phyloP scores from a whole-genome alignment of 2,888 invertebrate genomes.

The Synergus japonicus region DNA sequence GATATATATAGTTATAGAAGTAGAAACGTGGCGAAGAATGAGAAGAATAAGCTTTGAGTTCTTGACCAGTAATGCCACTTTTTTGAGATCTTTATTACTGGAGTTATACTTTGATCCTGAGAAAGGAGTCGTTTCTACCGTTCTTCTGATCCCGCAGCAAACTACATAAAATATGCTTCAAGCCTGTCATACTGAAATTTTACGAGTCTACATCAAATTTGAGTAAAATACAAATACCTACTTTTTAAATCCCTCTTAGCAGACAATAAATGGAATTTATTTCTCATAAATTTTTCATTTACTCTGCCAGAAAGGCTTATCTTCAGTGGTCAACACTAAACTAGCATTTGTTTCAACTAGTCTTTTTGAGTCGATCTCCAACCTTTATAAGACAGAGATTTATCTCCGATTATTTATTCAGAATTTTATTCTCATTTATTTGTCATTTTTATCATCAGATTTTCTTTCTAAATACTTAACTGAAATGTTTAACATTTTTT shows the following conservation, averaged over 20 bases:
- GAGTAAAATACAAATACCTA: neutral
- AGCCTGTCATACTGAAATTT: slow-evolving; percentile 19
- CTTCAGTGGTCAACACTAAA: neutral
- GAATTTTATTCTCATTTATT: neutral
- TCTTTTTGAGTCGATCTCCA: neutral
- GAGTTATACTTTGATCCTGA: slow-evolving; percentile 11
- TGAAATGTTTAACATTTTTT: neutral
- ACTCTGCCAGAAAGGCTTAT: neutral
- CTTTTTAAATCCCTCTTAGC: neutral
- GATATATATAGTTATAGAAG: neutral
- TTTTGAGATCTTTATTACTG: slow-evolving; percentile 17
- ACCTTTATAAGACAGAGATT: neutral
- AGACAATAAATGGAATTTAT: neutral
- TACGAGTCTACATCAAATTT: slow-evolving; percentile 13
- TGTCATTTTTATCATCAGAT: neutral
- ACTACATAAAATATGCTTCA: neutral
- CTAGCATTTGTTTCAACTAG: slow-evolving; percentile 13
- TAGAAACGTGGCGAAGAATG: neutral
- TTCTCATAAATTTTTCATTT: neutral
- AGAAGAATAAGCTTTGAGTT: neutral
- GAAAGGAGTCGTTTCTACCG: slow-evolving; percentile 4
- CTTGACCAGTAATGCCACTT: slow-evolving; percentile 28
- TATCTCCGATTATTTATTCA: too few species aligned
- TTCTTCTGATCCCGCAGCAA: neutral
- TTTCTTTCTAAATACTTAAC: neutral